Base-by-base conservation (phyloP, 2,113 vertebrate species). In the Gadus macrocephalus region DNA sequence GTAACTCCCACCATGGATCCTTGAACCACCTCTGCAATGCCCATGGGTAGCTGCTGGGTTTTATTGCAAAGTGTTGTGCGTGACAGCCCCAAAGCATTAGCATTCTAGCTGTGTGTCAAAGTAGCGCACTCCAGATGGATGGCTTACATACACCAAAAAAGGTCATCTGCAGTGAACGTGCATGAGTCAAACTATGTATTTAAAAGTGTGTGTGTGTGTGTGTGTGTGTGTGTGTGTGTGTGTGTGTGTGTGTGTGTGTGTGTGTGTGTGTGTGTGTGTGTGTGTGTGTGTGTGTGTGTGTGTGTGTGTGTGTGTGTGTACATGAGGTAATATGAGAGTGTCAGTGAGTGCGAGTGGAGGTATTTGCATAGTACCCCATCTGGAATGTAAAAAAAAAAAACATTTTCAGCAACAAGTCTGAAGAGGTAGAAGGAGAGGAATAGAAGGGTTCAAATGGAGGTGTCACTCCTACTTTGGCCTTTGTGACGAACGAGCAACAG, bases 211-310 rank as follows among this genome's bases (percentile, higher is more conserved):
- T 58, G 55, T 58, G 55, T 58, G 55, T 58, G 15, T 58, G 55
- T 58, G 55, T 16, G 16, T 58, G 55, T 58, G 55, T 58, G 55
- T 58, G 55, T 58, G 55, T 58, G 55, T 58, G 55, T 58, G 55
- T 58, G 55, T 58, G 55, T 58, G 55, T 58, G 55, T 58, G 55
- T 15, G 15, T 58, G 55, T n/a, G 53, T 55, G 53, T 55, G 53
- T 15, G 53, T 55, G 53, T 55, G 53, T 55, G 53, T 55, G 53
- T 55, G 53, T 55, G 53, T 55, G 53, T 55, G 53, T 55, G 53
- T 55, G 53, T 55, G 53, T 55, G 53, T 55, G 53, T 55, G 53
- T 55, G 53, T 55, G 53, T 55, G 53, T 55, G 53, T 55, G 53
- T 55, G 53, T 55, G 53, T 55, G 53, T 55, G 53, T 55, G 53